Conservation (phyloP, 2,797 vertebrate species). For the Sebastes minor region DNA sequence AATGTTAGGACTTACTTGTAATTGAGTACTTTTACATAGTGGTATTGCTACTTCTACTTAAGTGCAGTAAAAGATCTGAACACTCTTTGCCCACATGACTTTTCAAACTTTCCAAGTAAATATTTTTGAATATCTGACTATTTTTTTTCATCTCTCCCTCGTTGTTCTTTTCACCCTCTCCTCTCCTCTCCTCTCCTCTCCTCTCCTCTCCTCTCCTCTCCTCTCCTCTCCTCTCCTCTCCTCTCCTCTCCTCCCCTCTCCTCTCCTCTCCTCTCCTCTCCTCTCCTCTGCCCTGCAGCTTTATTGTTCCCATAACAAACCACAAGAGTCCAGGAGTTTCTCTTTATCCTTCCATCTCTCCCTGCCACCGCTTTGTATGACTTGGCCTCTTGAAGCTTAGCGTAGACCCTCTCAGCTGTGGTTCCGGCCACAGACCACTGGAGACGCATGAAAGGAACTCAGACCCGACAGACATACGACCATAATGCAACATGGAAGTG, state of each 20-base stretch:
- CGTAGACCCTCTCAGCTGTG: constrained; percentile 3
- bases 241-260: neutral
- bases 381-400: neutral
- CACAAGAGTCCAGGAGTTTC: neutral
- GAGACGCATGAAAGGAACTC: constrained; percentile 1
- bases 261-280: neutral
- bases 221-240: neutral
- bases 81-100: neutral
- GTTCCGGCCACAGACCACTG: constrained; percentile 13
- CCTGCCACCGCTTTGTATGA: neutral
- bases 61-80: neutral
- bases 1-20: neutral
- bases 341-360: constrained; percentile 2
- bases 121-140: neutral
- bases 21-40: neutral
- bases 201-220: neutral
- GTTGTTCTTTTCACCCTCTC: neutral
- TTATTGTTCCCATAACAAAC: constrained; percentile 33
- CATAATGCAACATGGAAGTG: neutral
- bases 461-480: neutral
- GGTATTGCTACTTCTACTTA: neutral
- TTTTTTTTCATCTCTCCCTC: neutral
- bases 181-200: neutral
- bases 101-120: neutral
- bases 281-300: neutral